Evolutionary conservation across 1,140 invertebrate genomes (phyloP).

Genomic region (Drosophila ananassae): DNA sequence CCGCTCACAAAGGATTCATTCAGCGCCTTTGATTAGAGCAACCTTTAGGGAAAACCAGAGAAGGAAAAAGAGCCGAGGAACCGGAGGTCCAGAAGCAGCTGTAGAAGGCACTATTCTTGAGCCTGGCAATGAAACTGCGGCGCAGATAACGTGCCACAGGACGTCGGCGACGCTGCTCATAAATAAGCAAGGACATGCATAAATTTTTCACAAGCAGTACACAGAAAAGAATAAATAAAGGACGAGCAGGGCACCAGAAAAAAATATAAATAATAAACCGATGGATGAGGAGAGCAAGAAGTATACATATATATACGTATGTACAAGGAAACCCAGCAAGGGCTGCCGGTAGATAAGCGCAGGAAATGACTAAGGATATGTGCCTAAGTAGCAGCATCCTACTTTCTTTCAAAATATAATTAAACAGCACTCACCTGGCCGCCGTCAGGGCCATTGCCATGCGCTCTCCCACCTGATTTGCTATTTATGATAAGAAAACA

Average conservation of each 20-base stretch:
- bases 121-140: slow-evolving; percentile 80
- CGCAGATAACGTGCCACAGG: slow-evolving; percentile 68
- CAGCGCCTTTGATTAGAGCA: slow-evolving; percentile 83
- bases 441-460: slow-evolving; percentile 58
- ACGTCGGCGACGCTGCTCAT: slow-evolving; percentile 74
- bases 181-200: slow-evolving; percentile 83
- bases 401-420: slow-evolving; percentile 72
- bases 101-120: slow-evolving; percentile 56
- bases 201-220: slow-evolving; percentile 76
- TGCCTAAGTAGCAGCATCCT: slow-evolving; percentile 77
- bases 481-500: slow-evolving; percentile 83
- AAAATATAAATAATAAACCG: slow-evolving; percentile 78
- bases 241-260: slow-evolving; percentile 9
- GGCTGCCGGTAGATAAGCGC: slow-evolving; percentile 67
- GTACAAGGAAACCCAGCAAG: slow-evolving; percentile 12
- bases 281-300: slow-evolving; percentile 4
- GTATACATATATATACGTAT: neutral
- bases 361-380: slow-evolving; percentile 81
- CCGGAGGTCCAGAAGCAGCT: slow-evolving; percentile 1
- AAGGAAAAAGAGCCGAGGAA: neutral
- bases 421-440: slow-evolving; percentile 70
- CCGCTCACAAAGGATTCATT: slow-evolving; percentile 82
- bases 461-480: slow-evolving; percentile 62
- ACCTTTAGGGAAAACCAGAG: slow-evolving; percentile 65
- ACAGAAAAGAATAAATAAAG: slow-evolving; percentile 56